phyloP scores from a whole-genome alignment of 2,888 invertebrate species.

The Augiades crinisus region DNA sequence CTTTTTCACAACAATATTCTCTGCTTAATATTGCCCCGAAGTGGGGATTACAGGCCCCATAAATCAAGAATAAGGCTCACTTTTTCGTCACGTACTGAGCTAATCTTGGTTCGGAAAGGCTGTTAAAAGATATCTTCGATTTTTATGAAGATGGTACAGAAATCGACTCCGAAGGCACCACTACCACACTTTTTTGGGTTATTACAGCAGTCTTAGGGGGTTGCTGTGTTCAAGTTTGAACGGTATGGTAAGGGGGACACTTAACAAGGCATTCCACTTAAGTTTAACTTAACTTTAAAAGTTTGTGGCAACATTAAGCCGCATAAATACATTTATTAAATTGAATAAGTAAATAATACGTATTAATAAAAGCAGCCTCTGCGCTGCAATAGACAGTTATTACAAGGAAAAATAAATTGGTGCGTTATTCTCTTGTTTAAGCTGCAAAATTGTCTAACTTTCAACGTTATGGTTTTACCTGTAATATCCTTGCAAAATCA shows the following conservation, averaged over 20 bases:
- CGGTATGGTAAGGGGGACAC: no score
- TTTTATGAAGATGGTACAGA: no score
- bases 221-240: no score
- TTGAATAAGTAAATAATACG: no score
- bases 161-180: no score
- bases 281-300: no score
- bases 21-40: neutral
- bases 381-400: neutral
- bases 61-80: slow-evolving; percentile 1
- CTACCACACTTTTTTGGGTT: no score
- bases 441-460: slow-evolving; percentile 3
- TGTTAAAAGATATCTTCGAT: neutral
- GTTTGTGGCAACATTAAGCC: no score
- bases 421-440: slow-evolving; percentile 1
- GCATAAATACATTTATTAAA: no score
- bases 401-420: neutral
- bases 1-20: neutral
- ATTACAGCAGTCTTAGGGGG: no score
- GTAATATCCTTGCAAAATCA: slow-evolving; percentile 18
- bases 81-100: slow-evolving; percentile 2
- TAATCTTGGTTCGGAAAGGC: neutral
- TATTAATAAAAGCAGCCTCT: no score
- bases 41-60: neutral
- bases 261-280: no score
- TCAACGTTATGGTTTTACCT: slow-evolving; percentile 16